A percentile compares a stretch with the other conserved stretches of the same genome.
Conservation (phyloP, 2,888 invertebrate genomes). For the Tinea pellionella region DNA sequence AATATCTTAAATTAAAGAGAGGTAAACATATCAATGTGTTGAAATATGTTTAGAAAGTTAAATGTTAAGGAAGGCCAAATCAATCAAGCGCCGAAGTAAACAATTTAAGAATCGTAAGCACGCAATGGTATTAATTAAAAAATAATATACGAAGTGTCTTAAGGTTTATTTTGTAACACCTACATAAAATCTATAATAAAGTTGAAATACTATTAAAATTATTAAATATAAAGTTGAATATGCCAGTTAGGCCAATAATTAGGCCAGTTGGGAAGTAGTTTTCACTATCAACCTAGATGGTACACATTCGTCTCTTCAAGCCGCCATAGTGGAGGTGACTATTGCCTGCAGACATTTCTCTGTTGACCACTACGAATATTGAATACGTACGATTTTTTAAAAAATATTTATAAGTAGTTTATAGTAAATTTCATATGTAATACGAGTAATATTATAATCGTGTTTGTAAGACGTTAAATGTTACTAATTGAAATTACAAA, state of each 20-base stretch:
- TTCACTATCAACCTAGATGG: too few species aligned
- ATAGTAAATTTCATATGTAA: not conserved
- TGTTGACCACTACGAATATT: too few species aligned
- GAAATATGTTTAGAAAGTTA: constrained; percentile 31
- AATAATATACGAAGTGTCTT: constrained; percentile 37
- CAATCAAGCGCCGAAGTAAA: constrained; percentile 24
- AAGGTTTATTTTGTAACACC: too few species aligned
- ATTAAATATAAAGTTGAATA: too few species aligned
- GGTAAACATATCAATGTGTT: constrained; percentile 6
- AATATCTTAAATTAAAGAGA: not conserved
- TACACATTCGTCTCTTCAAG: too few species aligned
- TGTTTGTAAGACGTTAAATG: not conserved
- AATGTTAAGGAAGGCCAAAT: constrained; percentile 30
- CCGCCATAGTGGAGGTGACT: too few species aligned
- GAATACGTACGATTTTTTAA: too few species aligned
- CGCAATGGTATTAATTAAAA: constrained; percentile 36
- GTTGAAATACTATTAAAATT: too few species aligned
- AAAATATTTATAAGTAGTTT: not conserved
- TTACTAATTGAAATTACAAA: not conserved
- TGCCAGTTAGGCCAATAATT: too few species aligned
- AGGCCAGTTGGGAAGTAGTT: too few species aligned
- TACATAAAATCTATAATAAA: too few species aligned
- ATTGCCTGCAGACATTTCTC: too few species aligned
- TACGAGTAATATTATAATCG: not conserved
- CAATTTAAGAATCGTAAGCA: constrained; percentile 29